Conservation (phyloP, 2,888 invertebrate species). For the Gryllus longicercus region DNA sequence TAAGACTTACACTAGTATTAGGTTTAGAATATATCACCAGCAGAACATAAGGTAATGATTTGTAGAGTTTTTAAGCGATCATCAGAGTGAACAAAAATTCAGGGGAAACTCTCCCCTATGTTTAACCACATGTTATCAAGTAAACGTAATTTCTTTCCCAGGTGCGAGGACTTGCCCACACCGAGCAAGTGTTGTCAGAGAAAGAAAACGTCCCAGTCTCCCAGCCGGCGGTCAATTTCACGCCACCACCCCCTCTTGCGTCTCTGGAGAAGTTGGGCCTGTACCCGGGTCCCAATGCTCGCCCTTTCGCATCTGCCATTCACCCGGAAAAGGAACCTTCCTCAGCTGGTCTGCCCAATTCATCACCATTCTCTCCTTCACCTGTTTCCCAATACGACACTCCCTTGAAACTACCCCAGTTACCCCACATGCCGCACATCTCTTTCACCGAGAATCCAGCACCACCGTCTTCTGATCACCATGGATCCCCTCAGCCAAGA, state of each 20-base stretch:
- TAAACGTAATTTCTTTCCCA: conserved; percentile 28
- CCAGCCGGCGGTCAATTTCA: conserved; percentile 44
- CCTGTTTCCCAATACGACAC: conserved; percentile 40
- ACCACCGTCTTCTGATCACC: conserved; percentile 48
- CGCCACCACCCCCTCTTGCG: conserved; percentile 36
- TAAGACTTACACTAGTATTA: too few species aligned
- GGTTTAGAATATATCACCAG: too few species aligned
- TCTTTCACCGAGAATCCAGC: conserved; percentile 49
- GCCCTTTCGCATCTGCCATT: conserved; percentile 41
- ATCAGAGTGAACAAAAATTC: too few species aligned
- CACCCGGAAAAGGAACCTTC: conserved; percentile 46
- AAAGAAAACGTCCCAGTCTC: conserved; percentile 42
- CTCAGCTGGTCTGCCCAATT: conserved; percentile 29
- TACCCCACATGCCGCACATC: conserved; percentile 52
- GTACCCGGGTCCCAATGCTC: conserved; percentile 30
- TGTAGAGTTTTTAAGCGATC: too few species aligned
- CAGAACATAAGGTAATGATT: too few species aligned
- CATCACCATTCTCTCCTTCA: conserved; percentile 37
- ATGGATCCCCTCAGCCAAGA: conserved; percentile 76
- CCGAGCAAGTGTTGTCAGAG: conserved; percentile 48
- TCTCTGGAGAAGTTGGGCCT: conserved; percentile 34
- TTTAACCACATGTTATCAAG: too few species aligned
- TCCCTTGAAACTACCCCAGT: conserved; percentile 41
- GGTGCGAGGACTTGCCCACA: conserved; percentile 69
- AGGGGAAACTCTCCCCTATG: too few species aligned